These are phyloP conservation scores for Augiades crinisus DNA, from an alignment of 2,888 invertebrate species.

Conservation along the genomic window DNA sequence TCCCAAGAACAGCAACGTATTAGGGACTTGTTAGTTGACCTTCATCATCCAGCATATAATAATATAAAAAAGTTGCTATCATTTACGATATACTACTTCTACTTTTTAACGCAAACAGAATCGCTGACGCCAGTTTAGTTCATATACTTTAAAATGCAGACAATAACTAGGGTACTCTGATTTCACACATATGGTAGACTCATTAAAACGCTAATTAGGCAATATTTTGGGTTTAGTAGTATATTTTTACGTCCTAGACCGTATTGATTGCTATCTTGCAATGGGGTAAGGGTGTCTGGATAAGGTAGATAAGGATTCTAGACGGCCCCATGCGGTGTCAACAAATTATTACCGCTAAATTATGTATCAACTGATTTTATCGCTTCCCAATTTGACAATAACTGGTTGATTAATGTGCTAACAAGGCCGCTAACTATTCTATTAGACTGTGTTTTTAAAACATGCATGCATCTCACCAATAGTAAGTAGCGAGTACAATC, in stretches of 20 bases:
- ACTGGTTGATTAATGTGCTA: constrained; percentile 1
- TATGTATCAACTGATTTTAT: constrained; percentile 14
- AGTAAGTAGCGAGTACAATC: neutral
- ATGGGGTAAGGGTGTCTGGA: neutral
- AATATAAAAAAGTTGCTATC: no score
- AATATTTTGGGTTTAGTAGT: neutral
- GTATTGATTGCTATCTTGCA: constrained; percentile 5
- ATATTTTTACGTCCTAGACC: constrained; percentile 11
- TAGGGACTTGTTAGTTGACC: no score
- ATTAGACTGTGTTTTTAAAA: neutral
- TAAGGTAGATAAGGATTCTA: neutral
- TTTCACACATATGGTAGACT: neutral
- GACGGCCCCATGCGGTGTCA: constrained; percentile 6
- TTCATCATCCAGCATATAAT: no score
- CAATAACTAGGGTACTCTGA: neutral
- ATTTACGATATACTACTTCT: no score
- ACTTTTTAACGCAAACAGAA: no score
- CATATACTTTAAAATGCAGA: no score
- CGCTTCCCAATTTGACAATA: constrained; percentile 7
- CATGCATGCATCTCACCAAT: neutral
- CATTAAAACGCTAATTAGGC: constrained; percentile 10
- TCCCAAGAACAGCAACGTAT: no score
- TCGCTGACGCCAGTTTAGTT: no score
- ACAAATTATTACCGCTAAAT: constrained; percentile 14
- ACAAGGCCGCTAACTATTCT: constrained; percentile 11